Evolutionary conservation across 2,113 vertebrate genomes (phyloP).

Genomic region (Bolborhynchus lineola): DNA sequence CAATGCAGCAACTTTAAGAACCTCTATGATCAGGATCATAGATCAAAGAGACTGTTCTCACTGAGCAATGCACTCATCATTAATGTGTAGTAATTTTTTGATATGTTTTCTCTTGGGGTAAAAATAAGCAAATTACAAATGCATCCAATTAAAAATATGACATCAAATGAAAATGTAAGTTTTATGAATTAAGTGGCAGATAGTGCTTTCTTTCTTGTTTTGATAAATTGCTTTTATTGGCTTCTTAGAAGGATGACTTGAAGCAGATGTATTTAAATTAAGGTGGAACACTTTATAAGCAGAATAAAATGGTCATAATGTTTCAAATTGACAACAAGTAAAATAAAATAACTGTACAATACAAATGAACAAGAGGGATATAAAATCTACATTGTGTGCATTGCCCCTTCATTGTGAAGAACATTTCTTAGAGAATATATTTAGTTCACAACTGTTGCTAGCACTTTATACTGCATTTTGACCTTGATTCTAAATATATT

Average conservation of each 20-base stretch:
- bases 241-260: neutral
- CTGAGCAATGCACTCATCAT: neutral
- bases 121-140: neutral
- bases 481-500: neutral
- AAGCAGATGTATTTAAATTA: neutral
- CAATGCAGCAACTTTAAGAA: neutral
- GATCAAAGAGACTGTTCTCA: neutral
- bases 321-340: neutral
- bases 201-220: neutral
- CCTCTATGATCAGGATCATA: neutral
- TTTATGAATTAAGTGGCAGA: neutral
- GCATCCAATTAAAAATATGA: neutral
- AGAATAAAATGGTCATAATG: neutral
- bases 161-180: neutral
- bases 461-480: neutral
- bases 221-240: neutral
- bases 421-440: neutral
- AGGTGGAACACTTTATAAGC: neutral
- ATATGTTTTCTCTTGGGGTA: neutral
- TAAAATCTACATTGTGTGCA: neutral
- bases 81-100: neutral
- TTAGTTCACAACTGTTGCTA: neutral
- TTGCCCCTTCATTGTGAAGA: neutral
- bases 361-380: neutral
- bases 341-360: neutral